Base-by-base conservation (phyloP, 1,140 invertebrate genomes). In the Oedothorax gibbosus region DNA sequence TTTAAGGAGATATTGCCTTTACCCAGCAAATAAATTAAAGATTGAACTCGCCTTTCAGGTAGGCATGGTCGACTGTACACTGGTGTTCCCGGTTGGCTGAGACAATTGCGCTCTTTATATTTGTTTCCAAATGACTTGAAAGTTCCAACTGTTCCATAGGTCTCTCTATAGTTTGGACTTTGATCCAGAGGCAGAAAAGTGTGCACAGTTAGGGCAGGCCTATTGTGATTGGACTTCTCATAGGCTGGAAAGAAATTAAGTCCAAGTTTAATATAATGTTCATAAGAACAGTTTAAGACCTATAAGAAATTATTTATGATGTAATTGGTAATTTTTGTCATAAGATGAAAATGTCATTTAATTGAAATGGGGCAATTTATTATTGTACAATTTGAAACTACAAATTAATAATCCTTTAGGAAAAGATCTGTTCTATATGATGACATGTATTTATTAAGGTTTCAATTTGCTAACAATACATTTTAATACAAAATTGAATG, bases 71-170 rank as follows among this genome's bases (percentile, higher is more conserved):
- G 57, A 35, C 75, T 85, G 18, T 77, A 78, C 53, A 85, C 49
- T 49, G 83, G 83, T 12, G 83, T 77, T 20, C 83, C 75, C 8
- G 83, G 83, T 35, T 77, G 75, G 64, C 75, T 71, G 18, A n/a
- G 60, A 9, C 83, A 83, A 50, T 83, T 83, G 18, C 81, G 57
- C n/a, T 83, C 81, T 18, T 83, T 83, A 75, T 75, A 83, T 49
- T 83, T 83, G 66, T 49, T 83, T n/a, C 81, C 81, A 83, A 83
- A 76, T 20, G 81, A 83, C 50, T 83, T 83, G 21, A 83, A 83
- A 66, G 81, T 83, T 56, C 81, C 81, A 62, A 83, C 81, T 15
- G 81, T 66, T 10, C 71, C 57, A 68, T 83, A 83, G 49, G 65
- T 83, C 20, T 18, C 50, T 66, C 62, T 51, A 18, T 35, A 68